Evolutionary conservation across 2,888 invertebrate species (phyloP).

Genomic region (Phymatocera aterrima): DNA sequence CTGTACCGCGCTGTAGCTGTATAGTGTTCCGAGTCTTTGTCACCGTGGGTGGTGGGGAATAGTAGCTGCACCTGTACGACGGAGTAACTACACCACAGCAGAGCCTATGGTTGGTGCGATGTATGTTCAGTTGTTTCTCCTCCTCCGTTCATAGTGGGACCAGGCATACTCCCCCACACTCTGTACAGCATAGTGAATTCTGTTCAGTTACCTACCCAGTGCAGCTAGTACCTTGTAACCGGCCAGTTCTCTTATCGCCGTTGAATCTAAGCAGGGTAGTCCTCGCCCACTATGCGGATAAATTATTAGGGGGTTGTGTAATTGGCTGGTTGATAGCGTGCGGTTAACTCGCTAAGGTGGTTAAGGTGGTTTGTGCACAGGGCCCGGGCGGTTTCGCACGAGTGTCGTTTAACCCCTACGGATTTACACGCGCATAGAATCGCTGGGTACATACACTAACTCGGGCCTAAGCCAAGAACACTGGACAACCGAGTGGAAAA

Average conservation of each 20-base stretch:
- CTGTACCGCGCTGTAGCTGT: neutral
- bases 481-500: too few relatives aligned
- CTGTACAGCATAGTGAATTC: too few relatives aligned
- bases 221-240: slow-evolving; percentile 48
- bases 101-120: too few relatives aligned
- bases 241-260: slow-evolving; percentile 58
- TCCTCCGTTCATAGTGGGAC: too few relatives aligned
- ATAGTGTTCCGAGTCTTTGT: too few relatives aligned
- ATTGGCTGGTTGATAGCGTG: slow-evolving; percentile 66
- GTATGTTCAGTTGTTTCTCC: too few relatives aligned
- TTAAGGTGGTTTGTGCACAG: slow-evolving; percentile 22
- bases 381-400: slow-evolving; percentile 30
- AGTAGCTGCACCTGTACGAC: too few relatives aligned
- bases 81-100: too few relatives aligned
- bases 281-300: slow-evolving; percentile 58
- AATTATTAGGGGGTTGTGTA: slow-evolving; percentile 69
- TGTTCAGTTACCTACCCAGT: slow-evolving; percentile 16
- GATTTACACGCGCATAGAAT: slow-evolving; percentile 13
- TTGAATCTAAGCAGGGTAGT: slow-evolving; percentile 60
- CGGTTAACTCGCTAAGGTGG: slow-evolving; percentile 58
- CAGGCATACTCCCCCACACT: too few relatives aligned
- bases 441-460: too few relatives aligned
- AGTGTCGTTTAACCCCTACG: slow-evolving; percentile 7
- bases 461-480: too few relatives aligned
- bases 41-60: too few relatives aligned